Base-by-base conservation (phyloP, 2,113 vertebrate species). In the Calypte anna region DNA sequence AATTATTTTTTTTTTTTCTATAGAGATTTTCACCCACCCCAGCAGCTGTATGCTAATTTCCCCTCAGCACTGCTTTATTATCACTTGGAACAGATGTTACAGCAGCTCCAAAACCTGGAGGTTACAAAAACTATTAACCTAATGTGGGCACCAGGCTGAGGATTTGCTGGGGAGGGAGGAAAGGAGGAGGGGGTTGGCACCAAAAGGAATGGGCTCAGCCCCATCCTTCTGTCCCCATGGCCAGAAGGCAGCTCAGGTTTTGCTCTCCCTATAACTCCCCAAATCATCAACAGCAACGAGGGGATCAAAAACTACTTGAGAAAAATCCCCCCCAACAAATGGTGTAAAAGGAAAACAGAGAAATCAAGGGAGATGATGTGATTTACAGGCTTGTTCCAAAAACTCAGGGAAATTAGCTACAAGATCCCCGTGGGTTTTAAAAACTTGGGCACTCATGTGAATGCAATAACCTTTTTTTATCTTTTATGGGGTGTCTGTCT, bases 21-120 rank as follows among this genome's bases (percentile, higher is more conserved):
- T 33, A 90, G 88, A 91, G 73, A 50, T 64, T 73, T 70, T 46
- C 90, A 36, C 82, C 82, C 93, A 91, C 14, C 70, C 91, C 1
- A 0, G 95, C 95, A 94, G 95, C 96, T 96, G 95, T 95, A 95
- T 95, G 95, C 90, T 94, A 97, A 97, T 97, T 96, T 76, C 76
- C 64, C 86, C 84, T 80, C 91, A 82, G 87, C 76, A 18, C 70
- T 19, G 72, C 87, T 86, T 88, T 82, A 91, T 97, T 93, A 94
- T 95, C 94, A 61, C 87, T 82, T 2, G 15, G 93, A 97, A 96
- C 96, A 96, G 93, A 97, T 96, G 95, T 95, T 94, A 3, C 80
- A 94, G 88, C 44, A 36, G 12, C 91, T 95, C 86, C 88, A 54
- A 85, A 96, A 88, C 40, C 43, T n/a, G 80, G 92, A 96, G 96